These are phyloP conservation scores for Heterochromis multidens DNA, from an alignment of 2,113 vertebrate genomes.

Conservation along the genomic window DNA sequence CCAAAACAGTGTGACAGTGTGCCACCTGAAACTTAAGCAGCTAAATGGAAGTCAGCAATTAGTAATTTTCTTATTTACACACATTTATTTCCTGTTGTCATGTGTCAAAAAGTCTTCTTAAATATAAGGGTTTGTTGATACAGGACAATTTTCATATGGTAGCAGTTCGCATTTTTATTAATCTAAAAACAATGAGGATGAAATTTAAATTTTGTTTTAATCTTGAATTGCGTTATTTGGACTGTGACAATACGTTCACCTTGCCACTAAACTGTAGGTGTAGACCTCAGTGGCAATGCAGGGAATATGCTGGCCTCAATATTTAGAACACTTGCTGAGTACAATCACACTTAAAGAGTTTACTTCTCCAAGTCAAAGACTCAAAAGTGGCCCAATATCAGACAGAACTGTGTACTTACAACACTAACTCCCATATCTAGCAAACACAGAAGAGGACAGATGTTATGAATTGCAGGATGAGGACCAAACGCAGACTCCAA, in stretches of 20 bases:
- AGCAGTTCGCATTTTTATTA: neutral
- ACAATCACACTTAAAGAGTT: neutral
- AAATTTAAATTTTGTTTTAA: too few species aligned
- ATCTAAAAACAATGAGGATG: too few species aligned
- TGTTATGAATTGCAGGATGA: neutral
- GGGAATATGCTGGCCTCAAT: too few species aligned
- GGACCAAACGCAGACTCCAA: neutral
- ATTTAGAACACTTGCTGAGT: too few species aligned
- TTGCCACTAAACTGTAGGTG: accelerated
- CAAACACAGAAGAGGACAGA: neutral
- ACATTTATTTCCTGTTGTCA: neutral
- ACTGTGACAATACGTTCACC: neutral
- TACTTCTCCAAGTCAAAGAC: neutral
- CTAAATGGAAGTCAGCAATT: neutral
- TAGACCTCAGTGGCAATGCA: neutral
- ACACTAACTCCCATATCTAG: neutral
- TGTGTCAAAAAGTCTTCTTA: neutral
- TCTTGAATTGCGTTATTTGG: neutral
- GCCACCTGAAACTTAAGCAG: neutral
- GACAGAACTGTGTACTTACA: neutral
- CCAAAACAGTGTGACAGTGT: neutral
- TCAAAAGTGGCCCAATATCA: neutral
- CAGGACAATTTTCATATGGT: neutral
- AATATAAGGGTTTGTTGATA: neutral
- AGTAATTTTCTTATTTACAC: neutral